Evolutionary conservation across 2,113 vertebrate species (phyloP).

Genomic region (Geococcyx californianus): DNA sequence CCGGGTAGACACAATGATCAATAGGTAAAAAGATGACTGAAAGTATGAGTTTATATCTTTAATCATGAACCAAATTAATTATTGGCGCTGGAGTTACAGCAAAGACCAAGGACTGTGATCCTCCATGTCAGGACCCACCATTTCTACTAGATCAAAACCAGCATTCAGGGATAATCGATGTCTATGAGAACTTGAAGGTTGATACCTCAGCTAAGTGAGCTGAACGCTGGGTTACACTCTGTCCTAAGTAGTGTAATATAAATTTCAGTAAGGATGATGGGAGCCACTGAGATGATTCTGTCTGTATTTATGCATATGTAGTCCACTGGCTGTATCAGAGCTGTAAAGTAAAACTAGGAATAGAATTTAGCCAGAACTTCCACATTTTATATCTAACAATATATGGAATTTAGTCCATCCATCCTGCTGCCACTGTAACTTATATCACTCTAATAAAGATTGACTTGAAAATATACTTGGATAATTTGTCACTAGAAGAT

Average conservation of each 20-base stretch:
- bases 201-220: neutral
- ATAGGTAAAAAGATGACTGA: neutral
- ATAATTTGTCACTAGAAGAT: neutral
- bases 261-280: neutral
- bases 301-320: neutral
- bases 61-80: neutral
- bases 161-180: neutral
- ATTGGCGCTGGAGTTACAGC: neutral
- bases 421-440: neutral
- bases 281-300: neutral
- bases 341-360: neutral
- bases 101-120: neutral
- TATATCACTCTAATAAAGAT: neutral
- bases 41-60: neutral
- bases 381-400: neutral
- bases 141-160: neutral
- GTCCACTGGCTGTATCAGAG: neutral
- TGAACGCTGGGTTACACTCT: neutral
- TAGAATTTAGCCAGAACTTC: neutral
- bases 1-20: rapidly evolving
- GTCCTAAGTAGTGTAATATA: neutral
- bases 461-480: neutral
- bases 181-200: neutral
- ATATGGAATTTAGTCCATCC: neutral
- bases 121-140: neutral